phyloP scores from a whole-genome alignment of 2,113 vertebrate genomes.

The Psophia crepitans region DNA sequence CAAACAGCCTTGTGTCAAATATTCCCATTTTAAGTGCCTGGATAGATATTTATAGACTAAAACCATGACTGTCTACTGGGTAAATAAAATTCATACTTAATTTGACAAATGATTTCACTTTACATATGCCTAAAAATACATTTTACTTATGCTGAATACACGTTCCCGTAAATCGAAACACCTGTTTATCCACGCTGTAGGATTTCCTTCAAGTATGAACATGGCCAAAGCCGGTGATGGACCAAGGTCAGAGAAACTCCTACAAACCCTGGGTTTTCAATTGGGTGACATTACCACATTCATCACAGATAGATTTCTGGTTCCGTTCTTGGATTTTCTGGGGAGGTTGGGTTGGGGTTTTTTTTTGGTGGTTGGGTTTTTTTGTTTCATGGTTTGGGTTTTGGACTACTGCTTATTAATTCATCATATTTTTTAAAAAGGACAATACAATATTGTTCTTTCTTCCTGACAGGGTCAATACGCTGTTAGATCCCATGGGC shows the following conservation, averaged over 20 bases:
- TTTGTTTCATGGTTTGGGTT: not conserved
- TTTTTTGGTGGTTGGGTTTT: not conserved
- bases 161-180: not conserved
- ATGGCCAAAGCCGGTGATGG: rapidly evolving
- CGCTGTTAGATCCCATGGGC: too few relatives aligned
- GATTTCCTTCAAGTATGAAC: not conserved
- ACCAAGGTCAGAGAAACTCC: not conserved
- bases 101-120: not conserved
- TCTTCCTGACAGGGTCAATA: not conserved
- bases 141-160: not conserved
- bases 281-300: too few relatives aligned
- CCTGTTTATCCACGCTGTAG: not conserved
- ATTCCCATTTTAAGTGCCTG: not conserved
- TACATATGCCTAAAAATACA: not conserved
- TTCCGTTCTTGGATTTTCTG: not conserved
- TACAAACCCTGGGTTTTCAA: not conserved
- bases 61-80: not conserved
- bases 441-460: not conserved
- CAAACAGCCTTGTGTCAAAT: not conserved
- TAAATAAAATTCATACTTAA: constrained; percentile 23
- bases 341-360: too few relatives aligned
- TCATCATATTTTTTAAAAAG: not conserved
- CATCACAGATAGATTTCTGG: not conserved
- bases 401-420: not conserved
- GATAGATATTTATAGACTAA: constrained; percentile 1